A percentile compares a stretch with the other conserved stretches of the same genome.
Evolutionary conservation across 2,888 invertebrate species (phyloP).

Genomic region (Microctonus aethiopoides): DNA sequence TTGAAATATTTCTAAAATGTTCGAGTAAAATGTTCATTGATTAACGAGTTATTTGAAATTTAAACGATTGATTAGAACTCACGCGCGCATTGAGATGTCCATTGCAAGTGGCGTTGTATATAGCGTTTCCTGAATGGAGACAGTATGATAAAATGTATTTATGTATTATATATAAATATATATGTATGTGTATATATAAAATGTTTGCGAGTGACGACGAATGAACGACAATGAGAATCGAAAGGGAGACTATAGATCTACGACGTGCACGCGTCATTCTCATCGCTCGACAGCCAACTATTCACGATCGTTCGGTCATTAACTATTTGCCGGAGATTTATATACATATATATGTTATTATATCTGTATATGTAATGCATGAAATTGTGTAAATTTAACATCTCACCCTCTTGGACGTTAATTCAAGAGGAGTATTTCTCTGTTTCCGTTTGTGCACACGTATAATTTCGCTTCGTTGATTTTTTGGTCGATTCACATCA

Average conservation of each 20-base stretch:
- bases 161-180: constrained; percentile 11
- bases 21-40: too few species aligned
- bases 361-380: constrained; percentile 10
- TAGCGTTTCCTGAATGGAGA: constrained; percentile 61
- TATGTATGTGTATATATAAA: constrained; percentile 23
- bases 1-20: background rate
- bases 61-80: constrained; percentile 49
- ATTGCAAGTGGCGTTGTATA: constrained; percentile 55
- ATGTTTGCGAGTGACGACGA: constrained; percentile 30
- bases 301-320: constrained; percentile 32
- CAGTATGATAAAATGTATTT: constrained; percentile 41
- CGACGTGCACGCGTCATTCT: constrained; percentile 55
- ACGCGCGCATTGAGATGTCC: constrained; percentile 42
- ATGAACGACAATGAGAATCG: constrained; percentile 40
- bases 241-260: constrained; percentile 57
- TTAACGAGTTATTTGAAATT: constrained; percentile 44
- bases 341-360: background rate
- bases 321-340: constrained; percentile 21
- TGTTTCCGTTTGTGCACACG: background rate
- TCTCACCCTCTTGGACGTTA: constrained; percentile 6
- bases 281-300: constrained; percentile 35
- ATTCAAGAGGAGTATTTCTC: background rate
- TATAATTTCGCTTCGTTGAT: background rate
- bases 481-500: background rate
- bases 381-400: constrained; percentile 26